Evolutionary conservation across 2,888 invertebrate genomes (phyloP), one percentile per base, ranked within the genome.

Genomic region (Andrena haemorrhoa): DNA sequence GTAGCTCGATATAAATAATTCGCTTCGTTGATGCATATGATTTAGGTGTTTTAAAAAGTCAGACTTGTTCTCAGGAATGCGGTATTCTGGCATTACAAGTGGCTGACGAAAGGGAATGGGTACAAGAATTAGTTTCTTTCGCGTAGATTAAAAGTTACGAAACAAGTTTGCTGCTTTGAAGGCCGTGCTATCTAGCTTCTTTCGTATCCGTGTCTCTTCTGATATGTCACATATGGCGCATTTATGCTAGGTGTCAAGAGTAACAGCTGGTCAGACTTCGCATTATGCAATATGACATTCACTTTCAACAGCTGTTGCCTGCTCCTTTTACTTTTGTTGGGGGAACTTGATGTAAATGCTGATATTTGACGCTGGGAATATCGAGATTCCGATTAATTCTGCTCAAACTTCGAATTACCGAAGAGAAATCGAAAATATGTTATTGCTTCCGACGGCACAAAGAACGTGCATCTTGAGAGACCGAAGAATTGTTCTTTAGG

Each of bases 221-320:
- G 5, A 41, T 16, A 20, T 8, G 3, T 26, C 26, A 49, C 53
- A 70, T 71, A 56, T 66, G 56, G 12, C n/a, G 10, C 4, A 64
- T 26, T 64, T 68, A 49, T 60, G 49, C 47, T 12, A 41, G 2
- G 58, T 73, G 53, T 75, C 60, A 71, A 41, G 7, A 65, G 23
- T 66, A 84, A 84, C 82, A 87, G 86, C 81, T 86, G 86, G 82
- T 81, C 64, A 33, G 47, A 53, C 60, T 83, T 72, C 63, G 63
- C 61, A 60, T 89, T 89, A 86, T 69, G 75, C 83, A 90, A 90
- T 74, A n/a, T 65, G 66, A 82, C 82, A 83, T 89, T 85, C 69
- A 79, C 69, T 89, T 86, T 84, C 53, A 85, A 68, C 58, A 86
- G 66, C 77, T 82, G 68, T 75, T 76, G 26, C 1, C 3, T 47